Evolutionary conservation across 2,113 vertebrate species (phyloP).

Genomic region (Neoarius graeffei): DNA sequence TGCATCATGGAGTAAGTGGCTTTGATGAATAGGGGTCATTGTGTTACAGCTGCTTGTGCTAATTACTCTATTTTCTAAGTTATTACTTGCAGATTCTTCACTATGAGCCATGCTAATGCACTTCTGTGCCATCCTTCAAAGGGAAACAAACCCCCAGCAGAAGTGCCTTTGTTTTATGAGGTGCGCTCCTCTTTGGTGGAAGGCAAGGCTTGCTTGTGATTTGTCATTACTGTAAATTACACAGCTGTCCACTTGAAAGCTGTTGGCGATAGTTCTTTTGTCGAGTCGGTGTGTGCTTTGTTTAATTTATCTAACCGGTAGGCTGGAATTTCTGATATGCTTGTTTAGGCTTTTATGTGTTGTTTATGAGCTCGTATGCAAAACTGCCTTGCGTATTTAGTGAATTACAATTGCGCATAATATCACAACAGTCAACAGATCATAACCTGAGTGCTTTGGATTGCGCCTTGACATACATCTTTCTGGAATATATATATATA

Average conservation of each 20-base stretch:
- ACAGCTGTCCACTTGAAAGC: constrained; percentile 38
- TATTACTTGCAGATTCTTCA: constrained; percentile 60
- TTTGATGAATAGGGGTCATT: constrained; percentile 65
- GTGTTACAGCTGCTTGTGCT: constrained; percentile 64
- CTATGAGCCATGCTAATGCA: constrained; percentile 54
- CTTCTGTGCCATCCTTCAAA: constrained; percentile 42
- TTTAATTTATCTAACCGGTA: constrained; percentile 19
- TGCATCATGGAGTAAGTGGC: constrained; percentile 58
- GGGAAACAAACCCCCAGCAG: constrained; percentile 34
- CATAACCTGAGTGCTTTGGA: constrained; percentile 14
- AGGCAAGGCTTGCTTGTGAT: constrained; percentile 38
- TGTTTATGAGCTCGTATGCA: constrained; percentile 19
- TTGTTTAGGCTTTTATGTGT: constrained; percentile 20
- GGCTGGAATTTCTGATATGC: constrained; percentile 27
- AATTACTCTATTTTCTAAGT: constrained; percentile 65
- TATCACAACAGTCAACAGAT: constrained; percentile 19
- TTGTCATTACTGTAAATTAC: constrained; percentile 47
- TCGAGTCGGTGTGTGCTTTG: constrained; percentile 4
- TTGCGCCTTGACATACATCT: constrained; percentile 19
- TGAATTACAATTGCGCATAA: constrained; percentile 27
- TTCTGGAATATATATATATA: constrained; percentile 17
- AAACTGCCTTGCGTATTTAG: constrained; percentile 4
- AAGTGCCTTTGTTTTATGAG: constrained; percentile 39
- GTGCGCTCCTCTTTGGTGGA: constrained; percentile 38
- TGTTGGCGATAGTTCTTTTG: constrained; percentile 28